Conservation (phyloP, 2,797 vertebrate genomes). For the Pipistrellus pygmaeus region DNA sequence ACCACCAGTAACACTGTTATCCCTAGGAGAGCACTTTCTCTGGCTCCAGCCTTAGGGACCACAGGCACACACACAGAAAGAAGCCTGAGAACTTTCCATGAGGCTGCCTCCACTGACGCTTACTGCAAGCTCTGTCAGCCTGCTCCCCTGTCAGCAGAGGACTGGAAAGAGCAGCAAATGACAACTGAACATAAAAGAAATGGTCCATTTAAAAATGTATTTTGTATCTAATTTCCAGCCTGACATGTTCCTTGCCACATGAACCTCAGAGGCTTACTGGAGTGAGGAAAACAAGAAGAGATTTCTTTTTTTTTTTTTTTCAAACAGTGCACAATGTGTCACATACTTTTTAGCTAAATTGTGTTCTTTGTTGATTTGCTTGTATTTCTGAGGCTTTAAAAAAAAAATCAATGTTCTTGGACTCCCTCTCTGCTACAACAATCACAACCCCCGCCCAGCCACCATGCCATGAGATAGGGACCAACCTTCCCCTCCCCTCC, state of each 20-base stretch:
- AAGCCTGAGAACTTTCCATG: not conserved
- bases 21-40: not conserved
- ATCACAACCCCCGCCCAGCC: not conserved
- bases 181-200: slow-evolving; percentile 66
- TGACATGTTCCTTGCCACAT: slow-evolving; percentile 21
- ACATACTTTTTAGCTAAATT: slow-evolving; percentile 61
- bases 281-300: slow-evolving; percentile 61
- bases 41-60: not conserved
- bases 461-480: not conserved
- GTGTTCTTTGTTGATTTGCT: slow-evolving; percentile 63
- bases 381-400: slow-evolving; percentile 56
- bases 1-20: not conserved
- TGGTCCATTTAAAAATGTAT: slow-evolving; percentile 41
- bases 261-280: slow-evolving; percentile 49
- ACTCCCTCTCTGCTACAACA: not conserved
- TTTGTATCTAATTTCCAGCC: slow-evolving; percentile 49
- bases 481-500: no score
- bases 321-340: slow-evolving; percentile 39
- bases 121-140: not conserved
- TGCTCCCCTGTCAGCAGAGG: not conserved
- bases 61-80: not conserved
- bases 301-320: slow-evolving; percentile 19
- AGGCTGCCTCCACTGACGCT: not conserved
- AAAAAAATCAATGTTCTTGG: slow-evolving; percentile 23
- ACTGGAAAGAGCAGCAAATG: slow-evolving; percentile 11